These are phyloP conservation scores for Engraulis encrasicolus DNA, from an alignment of 2,113 vertebrate species.

Conservation along the genomic window DNA sequence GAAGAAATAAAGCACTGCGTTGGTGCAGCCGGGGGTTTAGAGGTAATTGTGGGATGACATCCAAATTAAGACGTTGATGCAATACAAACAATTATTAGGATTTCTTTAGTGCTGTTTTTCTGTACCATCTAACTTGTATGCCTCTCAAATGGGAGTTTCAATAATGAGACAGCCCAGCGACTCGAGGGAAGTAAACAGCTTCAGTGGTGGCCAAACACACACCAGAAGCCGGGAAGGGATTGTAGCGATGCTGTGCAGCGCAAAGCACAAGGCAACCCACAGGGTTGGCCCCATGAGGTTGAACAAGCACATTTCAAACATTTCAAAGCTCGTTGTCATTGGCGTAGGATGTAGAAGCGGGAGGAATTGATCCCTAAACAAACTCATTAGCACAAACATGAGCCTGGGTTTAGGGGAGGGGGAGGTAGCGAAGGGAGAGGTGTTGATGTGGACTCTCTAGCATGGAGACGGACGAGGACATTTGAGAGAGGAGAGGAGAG, in stretches of 20 bases:
- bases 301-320: not conserved
- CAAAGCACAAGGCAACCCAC: not conserved
- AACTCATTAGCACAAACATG: not conserved
- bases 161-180: not conserved
- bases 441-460: too few relatives aligned
- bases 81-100: not conserved
- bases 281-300: not conserved
- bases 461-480: too few relatives aligned
- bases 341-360: not conserved
- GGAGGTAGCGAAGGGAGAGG: too few relatives aligned
- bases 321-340: not conserved
- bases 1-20: not conserved
- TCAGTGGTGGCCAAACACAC: not conserved
- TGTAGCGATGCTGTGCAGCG: not conserved
- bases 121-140: not conserved
- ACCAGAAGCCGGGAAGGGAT: not conserved
- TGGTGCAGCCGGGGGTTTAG: not conserved
- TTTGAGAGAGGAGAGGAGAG: too few relatives aligned
- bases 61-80: not conserved
- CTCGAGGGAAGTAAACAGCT: not conserved
- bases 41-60: not conserved
- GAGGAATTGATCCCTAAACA: slow-evolving; percentile 1
- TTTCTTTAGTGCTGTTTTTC: not conserved
- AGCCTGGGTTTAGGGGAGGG: not conserved
- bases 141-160: not conserved